phyloP scores from a whole-genome alignment of 2,888 invertebrate genomes.

The Opisthograptis luteolata region DNA sequence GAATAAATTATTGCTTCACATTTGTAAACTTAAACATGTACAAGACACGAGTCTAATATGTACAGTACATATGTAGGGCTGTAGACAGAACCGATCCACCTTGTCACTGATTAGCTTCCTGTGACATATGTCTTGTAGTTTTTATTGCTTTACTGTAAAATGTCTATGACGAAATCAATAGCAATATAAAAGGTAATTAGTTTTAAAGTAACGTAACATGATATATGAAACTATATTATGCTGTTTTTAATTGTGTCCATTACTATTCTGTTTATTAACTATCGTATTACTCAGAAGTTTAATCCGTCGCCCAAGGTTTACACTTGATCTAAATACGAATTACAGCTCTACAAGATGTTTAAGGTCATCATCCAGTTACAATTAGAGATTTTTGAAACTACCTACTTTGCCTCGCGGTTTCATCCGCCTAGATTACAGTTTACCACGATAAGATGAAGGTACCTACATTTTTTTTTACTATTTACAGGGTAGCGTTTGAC shows the following conservation, averaged over 20 bases:
- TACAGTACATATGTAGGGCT: background rate
- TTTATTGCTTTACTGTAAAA: conserved; percentile 3
- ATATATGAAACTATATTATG: too few relatives aligned
- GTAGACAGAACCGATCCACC: conserved; percentile 12
- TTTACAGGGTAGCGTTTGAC: too few relatives aligned
- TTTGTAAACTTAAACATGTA: conserved; percentile 6
- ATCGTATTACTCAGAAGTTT: background rate
- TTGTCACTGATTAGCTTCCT: conserved; percentile 14
- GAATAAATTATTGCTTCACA: conserved; percentile 25
- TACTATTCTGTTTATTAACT: conserved; percentile 6
- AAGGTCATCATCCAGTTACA: background rate
- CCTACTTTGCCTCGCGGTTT: too few relatives aligned
- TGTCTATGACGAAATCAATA: background rate
- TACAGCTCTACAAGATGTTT: conserved; percentile 7
- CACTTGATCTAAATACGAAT: conserved; percentile 26
- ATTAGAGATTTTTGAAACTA: background rate
- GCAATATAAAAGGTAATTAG: background rate
- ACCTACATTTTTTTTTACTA: background rate
- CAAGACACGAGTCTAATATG: conserved; percentile 5
- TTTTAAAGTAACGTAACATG: too few relatives aligned
- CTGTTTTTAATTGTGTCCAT: background rate
- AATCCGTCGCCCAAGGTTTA: conserved; percentile 27
- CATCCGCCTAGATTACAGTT: too few relatives aligned
- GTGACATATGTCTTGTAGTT: conserved; percentile 16
- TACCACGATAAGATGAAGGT: too few relatives aligned